Evolutionary conservation across 2,113 vertebrate genomes (phyloP).

Genomic region (Aythya baeri): DNA sequence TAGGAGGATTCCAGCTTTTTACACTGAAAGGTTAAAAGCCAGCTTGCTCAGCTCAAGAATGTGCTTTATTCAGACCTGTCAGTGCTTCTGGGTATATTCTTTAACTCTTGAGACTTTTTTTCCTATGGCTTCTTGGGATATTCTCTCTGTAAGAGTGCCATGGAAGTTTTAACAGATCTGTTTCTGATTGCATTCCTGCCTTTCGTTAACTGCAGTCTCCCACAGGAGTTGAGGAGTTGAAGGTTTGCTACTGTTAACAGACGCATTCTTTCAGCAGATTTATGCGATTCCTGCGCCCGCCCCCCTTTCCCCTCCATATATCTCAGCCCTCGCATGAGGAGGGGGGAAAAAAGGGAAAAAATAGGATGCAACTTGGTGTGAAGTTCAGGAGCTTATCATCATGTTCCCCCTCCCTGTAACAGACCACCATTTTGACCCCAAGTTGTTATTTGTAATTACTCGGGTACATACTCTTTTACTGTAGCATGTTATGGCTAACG

Average conservation of each 20-base stretch:
- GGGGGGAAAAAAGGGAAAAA: not conserved
- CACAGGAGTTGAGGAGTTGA: not conserved
- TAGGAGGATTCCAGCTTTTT: constrained; percentile 6
- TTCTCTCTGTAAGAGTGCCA: not conserved
- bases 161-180: not conserved
- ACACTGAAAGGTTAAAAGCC: not conserved
- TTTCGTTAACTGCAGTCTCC: not conserved
- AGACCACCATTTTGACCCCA: not conserved
- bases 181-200: not conserved
- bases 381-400: not conserved
- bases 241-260: not conserved
- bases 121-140: not conserved
- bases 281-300: not conserved
- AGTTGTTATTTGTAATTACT: not conserved
- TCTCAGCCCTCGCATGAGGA: no score
- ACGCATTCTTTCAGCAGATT: not conserved
- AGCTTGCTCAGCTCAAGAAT: not conserved
- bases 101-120: not conserved
- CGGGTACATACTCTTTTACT: not conserved
- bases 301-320: no score
- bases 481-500: not conserved
- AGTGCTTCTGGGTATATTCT: not conserved
- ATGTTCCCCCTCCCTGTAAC: not conserved
- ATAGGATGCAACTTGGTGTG: not conserved
- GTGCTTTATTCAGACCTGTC: not conserved